Evolutionary conservation across 2,113 vertebrate genomes (phyloP).

Genomic region (Pelusios castaneus): DNA sequence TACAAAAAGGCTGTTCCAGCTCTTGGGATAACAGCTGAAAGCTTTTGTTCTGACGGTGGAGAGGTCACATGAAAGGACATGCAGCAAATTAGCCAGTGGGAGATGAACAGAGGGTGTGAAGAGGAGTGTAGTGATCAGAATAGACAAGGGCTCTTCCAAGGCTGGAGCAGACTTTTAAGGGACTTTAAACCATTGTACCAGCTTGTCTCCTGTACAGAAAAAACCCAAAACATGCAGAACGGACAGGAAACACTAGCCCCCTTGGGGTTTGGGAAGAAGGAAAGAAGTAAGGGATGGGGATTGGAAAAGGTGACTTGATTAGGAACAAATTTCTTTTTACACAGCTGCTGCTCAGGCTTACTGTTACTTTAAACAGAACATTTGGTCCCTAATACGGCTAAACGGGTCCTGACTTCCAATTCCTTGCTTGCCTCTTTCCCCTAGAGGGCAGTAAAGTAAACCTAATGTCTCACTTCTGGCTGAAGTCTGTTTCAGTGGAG

Average conservation of each 20-base stretch:
- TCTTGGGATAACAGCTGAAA: accelerated
- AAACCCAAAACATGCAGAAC: background rate
- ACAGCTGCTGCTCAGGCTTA: background rate
- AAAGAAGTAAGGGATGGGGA: background rate
- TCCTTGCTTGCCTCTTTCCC: background rate
- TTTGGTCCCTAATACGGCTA: accelerated
- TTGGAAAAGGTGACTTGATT: background rate
- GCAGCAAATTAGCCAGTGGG: background rate
- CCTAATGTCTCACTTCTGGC: background rate
- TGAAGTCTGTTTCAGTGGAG: background rate
- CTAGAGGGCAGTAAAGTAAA: constrained; percentile 31
- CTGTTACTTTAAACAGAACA: background rate
- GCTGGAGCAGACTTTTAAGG: background rate
- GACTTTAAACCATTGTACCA: accelerated
- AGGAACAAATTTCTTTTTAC: background rate
- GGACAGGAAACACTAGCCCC: background rate
- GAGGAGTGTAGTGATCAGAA: background rate
- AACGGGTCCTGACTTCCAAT: background rate
- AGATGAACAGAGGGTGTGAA: accelerated
- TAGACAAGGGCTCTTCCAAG: background rate
- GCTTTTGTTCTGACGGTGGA: background rate
- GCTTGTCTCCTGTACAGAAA: background rate
- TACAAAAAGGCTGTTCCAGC: background rate
- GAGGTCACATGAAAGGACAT: background rate
- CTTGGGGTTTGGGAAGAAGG: background rate